Percentiles rank a stretch among this genome's conserved stretches.
Evolutionary conservation across 2,113 vertebrate species (phyloP).

Genomic region (Bubo scandiacus): DNA sequence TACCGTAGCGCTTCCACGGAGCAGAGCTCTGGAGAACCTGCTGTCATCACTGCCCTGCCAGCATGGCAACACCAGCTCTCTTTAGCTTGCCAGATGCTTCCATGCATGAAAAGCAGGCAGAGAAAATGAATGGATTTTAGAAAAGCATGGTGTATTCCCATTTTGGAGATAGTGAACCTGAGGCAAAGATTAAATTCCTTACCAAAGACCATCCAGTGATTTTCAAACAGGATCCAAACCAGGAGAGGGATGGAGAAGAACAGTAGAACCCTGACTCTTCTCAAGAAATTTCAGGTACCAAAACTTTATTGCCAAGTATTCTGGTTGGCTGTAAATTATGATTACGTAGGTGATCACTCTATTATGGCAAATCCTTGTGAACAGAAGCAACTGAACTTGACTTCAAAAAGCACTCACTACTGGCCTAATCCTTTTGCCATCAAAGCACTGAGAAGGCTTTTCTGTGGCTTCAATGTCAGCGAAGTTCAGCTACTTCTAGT

Average conservation of each 20-base stretch:
- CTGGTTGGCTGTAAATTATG: not conserved
- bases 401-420: not conserved
- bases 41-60: not conserved
- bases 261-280: not conserved
- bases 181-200: not conserved
- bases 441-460: not conserved
- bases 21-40: not conserved
- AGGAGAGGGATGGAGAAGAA: not conserved
- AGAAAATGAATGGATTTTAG: not conserved
- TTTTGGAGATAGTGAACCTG: not conserved
- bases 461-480: not conserved
- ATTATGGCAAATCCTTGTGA: not conserved
- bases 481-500: not conserved
- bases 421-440: not conserved
- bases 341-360: not conserved
- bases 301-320: not conserved
- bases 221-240: not conserved
- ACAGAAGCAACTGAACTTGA: not conserved
- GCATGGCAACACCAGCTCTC: not conserved
- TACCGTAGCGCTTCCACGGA: fast-evolving
- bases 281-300: not conserved
- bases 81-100: not conserved
- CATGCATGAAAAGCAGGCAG: not conserved
- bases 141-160: not conserved
- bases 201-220: not conserved